A percentile compares a stretch with the other conserved stretches of the same genome.
phyloP scores from a whole-genome alignment of 2,113 vertebrate species.

The Tretioscincus oriximinensis region DNA sequence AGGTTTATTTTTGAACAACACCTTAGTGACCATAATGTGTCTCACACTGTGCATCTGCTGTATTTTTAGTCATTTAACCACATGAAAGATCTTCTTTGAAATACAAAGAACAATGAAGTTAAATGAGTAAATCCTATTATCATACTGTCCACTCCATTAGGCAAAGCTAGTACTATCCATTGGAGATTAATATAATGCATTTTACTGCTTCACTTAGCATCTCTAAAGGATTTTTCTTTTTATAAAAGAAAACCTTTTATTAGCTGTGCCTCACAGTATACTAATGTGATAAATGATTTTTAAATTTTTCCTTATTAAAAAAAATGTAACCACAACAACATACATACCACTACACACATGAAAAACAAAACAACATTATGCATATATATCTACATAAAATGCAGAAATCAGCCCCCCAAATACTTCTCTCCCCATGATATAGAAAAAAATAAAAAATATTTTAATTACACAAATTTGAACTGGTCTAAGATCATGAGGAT shows the following conservation, averaged over 20 bases:
- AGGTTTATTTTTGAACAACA: too few relatives aligned
- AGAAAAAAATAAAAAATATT: too few relatives aligned
- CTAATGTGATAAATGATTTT: background rate
- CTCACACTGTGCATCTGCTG: background rate
- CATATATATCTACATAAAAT: too few relatives aligned
- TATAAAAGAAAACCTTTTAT: background rate
- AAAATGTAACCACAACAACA: too few relatives aligned
- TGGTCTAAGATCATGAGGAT: too few relatives aligned
- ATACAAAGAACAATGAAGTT: background rate
- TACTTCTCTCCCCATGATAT: too few relatives aligned
- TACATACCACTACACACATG: too few relatives aligned
- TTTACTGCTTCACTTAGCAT: background rate
- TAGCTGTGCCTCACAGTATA: background rate
- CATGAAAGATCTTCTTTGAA: background rate
- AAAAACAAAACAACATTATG: too few relatives aligned
- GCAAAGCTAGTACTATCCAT: background rate
- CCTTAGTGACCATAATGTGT: background rate
- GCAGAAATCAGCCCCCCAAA: too few relatives aligned
- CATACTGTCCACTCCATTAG: slow-evolving; percentile 5
- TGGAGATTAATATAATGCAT: slow-evolving; percentile 13
- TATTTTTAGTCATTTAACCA: background rate
- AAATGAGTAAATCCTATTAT: slow-evolving; percentile 4
- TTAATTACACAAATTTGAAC: too few relatives aligned
- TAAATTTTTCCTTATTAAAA: too few relatives aligned
- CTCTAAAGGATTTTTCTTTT: background rate